A percentile compares a stretch with the other conserved stretches of the same genome.
phyloP scores from a whole-genome alignment of 2,113 vertebrate species.

The Spea multiplicata region DNA sequence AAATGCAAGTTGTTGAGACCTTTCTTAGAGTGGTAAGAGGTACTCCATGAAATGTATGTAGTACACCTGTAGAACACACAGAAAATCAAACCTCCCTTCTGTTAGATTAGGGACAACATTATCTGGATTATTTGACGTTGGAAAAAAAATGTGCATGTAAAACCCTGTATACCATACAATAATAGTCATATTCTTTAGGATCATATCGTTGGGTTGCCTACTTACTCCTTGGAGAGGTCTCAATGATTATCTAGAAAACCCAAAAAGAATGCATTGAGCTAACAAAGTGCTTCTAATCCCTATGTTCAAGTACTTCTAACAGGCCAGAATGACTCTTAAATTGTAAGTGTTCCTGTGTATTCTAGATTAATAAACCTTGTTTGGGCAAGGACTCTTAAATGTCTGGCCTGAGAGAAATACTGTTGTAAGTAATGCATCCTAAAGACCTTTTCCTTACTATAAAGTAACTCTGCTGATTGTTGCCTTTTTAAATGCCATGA shows the following conservation, averaged over 20 bases:
- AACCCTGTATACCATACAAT: no score
- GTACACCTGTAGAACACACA: no score
- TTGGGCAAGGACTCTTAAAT: no score
- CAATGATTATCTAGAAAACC: not conserved
- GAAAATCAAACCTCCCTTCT: not conserved
- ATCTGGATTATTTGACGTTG: not conserved
- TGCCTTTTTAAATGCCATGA: not conserved
- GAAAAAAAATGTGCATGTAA: not conserved
- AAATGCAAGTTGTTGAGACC: not conserved
- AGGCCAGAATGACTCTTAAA: not conserved
- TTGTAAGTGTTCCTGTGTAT: no score
- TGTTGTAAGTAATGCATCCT: not conserved
- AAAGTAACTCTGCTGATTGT: not conserved
- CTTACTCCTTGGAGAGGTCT: not conserved
- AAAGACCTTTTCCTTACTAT: not conserved
- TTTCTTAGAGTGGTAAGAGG: not conserved
- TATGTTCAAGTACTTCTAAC: not conserved
- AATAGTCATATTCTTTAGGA: no score
- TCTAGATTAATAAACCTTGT: no score
- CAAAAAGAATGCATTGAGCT: not conserved
- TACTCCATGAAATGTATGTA: not conserved
- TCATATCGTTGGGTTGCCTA: no score
- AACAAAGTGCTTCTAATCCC: not conserved
- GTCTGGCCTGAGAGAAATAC: not conserved
- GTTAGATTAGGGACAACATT: not conserved